Base-by-base conservation (phyloP, 2,888 invertebrate genomes). In the Dicycla oo region DNA sequence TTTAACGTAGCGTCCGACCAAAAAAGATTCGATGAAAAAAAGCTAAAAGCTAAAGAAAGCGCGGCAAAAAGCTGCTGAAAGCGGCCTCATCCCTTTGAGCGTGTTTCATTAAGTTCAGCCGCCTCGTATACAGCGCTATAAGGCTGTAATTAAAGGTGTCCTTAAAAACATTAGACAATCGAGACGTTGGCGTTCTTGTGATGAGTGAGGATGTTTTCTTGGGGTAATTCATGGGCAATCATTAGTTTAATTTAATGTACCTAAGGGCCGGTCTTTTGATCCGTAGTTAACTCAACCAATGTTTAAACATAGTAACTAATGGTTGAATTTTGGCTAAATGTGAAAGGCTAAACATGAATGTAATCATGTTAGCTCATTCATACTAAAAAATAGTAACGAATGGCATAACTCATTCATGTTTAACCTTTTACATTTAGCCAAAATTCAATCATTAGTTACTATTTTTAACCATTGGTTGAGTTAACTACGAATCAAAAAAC, bases 71-170 rank as follows among this genome's bases (percentile, higher is more conserved):
- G 80, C 80, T 69, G n/a, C 60, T 65, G 56, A 74, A 57, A 62
- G 75, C 74, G 47, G 54, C 49, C 26, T 47, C 70, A 45, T 80
- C 62, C 61, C 78, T 75, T 78, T 70, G 62, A 80, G 49, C 80
- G 63, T 54, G 58, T 75, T 75, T 78, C 80, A 78, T 78, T 78
- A 78, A 63, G 71, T 60, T 66, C 78, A 53, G 69, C 53, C 34
- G 65, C 23, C 20, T 54, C 40, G 56, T 30, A 66, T 47, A 58
- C 38, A 78, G 78, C 78, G 60, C 73, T 78, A 62, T 57, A 49
- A 77, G 70, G 58, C 62, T 66, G 74, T 73, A 80, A 81, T 80
- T 69, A 73, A 66, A 63, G 47, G 23, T 54, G 53, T 64, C 65
- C 69, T 77, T 80, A 73, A 66, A 78, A 73, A 53, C 26, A 34